Base-by-base conservation (phyloP, 2,888 invertebrate species). In the Hirtodrosophila histrioides region DNA sequence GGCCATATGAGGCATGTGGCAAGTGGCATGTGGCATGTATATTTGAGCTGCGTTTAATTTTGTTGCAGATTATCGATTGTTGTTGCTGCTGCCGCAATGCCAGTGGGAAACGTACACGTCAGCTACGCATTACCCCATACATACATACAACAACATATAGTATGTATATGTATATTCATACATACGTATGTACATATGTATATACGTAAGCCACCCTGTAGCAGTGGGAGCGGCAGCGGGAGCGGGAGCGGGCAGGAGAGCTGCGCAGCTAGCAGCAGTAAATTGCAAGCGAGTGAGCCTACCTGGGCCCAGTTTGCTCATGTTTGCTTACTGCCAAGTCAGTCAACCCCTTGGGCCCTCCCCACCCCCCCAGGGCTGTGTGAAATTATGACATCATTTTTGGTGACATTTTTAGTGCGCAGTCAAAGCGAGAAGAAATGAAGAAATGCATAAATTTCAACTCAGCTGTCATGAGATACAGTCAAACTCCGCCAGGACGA, bases 361-460 rank as follows among this genome's bases (percentile, higher is more conserved):
- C 46, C 37, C 12, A 31, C 39, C 36, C 9, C n/a, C 51, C 9
- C 62, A 31, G 6, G 9, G 8, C 31, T 43, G 35, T 60, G 39
- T 64, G 41, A 54, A 69, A 69, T 63, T 57, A 56, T 83, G 88
- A 86, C 71, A 71, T 88, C 73, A 86, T 79, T 64, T 63, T 50
- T 29, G 65, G 24, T 57, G 51, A 64, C 65, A 56, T 66, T 77
- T 62, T 56, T 58, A 51, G 50, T 67, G 62, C 62, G 44, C 48
- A 60, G 60, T 24, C 27, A 6, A 27, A 31, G 7, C n/a, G 31
- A 31, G 31, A 4, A 31, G 7, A 46, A 33, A n/a, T 8, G 10
- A n/a, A 36, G 31, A 24, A 55, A 51, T 48, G 40, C 48, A 53
- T 41, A 45, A 54, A 49, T 56, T 57, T 57, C 9, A 37, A 27